Conservation (phyloP, 2,797 vertebrate species). For the Emydoidea blandingii region DNA sequence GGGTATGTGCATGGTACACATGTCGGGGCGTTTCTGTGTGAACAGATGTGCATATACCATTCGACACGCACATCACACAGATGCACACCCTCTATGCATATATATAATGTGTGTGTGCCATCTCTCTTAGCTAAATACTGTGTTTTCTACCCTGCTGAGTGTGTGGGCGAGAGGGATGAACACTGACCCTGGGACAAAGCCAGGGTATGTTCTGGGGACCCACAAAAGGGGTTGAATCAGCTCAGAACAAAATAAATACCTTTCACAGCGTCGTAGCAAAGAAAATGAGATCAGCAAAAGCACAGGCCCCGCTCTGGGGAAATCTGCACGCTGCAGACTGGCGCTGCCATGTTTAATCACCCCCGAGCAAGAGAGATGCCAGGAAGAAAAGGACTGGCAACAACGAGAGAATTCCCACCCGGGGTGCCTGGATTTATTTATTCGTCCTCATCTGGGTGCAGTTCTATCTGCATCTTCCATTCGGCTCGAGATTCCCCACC, state of each 20-base stretch:
- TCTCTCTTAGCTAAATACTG: slow-evolving; percentile 67
- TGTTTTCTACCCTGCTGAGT: slow-evolving; percentile 15
- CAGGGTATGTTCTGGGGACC: accelerated
- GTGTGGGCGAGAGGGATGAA: accelerated
- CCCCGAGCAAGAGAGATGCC: slow-evolving; percentile 22
- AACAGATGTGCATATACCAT: slow-evolving; percentile 43
- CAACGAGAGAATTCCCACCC: slow-evolving; percentile 48
- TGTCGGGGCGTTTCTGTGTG: neutral
- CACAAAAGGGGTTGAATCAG: accelerated
- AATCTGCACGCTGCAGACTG: slow-evolving; percentile 63
- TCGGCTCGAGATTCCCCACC: neutral
- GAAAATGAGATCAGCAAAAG: neutral
- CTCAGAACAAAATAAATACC: neutral
- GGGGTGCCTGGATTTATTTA: slow-evolving; percentile 55
- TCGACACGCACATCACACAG: slow-evolving; percentile 62
- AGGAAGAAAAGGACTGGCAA: slow-evolving; percentile 44
- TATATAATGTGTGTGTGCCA: neutral
- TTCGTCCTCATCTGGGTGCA: slow-evolving; percentile 53
- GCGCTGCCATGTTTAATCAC: slow-evolving; percentile 74
- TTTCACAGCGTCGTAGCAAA: neutral
- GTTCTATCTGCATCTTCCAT: slow-evolving; percentile 41
- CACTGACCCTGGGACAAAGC: accelerated
- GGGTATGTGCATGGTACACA: neutral
- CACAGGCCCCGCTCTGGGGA: slow-evolving; percentile 50
- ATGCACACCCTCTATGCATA: neutral